Evolutionary conservation across 2,113 vertebrate genomes (phyloP).

Genomic region (Oreocharis arfaki): DNA sequence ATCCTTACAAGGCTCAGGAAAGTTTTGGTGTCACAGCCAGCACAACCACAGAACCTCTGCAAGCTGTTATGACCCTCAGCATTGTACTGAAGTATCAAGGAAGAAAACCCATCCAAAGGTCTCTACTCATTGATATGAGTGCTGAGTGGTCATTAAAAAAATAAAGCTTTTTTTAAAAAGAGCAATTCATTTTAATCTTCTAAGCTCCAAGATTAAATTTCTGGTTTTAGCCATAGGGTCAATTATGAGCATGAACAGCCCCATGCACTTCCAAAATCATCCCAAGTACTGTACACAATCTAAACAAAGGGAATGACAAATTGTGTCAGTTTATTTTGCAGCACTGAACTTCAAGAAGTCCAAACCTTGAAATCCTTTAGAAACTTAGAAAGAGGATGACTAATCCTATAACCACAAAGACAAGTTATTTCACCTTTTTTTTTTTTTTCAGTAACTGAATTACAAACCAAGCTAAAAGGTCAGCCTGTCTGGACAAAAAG

Average conservation of each 20-base stretch:
- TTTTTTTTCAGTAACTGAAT: slow-evolving; percentile 34
- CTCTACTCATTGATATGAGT: background rate
- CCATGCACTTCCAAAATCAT: background rate
- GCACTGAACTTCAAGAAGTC: background rate
- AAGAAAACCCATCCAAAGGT: background rate
- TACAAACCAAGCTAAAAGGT: slow-evolving; percentile 51
- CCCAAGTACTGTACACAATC: background rate
- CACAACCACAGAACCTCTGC: background rate
- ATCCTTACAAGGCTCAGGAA: background rate
- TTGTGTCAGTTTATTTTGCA: background rate
- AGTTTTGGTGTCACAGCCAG: background rate
- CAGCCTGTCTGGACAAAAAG: background rate
- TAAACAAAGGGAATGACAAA: slow-evolving; percentile 39
- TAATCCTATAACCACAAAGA: slow-evolving; percentile 38
- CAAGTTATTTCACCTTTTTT: background rate
- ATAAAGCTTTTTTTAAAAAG: background rate
- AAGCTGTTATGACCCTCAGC: background rate
- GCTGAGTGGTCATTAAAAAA: background rate
- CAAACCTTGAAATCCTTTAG: slow-evolving; percentile 20
- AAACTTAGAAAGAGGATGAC: slow-evolving; percentile 3
- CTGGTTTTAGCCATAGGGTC: background rate
- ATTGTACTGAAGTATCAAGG: background rate
- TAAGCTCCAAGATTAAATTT: background rate
- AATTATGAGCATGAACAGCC: background rate
- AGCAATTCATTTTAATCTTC: background rate